phyloP scores from a whole-genome alignment of 2,888 invertebrate species.

The Acronicta psi region DNA sequence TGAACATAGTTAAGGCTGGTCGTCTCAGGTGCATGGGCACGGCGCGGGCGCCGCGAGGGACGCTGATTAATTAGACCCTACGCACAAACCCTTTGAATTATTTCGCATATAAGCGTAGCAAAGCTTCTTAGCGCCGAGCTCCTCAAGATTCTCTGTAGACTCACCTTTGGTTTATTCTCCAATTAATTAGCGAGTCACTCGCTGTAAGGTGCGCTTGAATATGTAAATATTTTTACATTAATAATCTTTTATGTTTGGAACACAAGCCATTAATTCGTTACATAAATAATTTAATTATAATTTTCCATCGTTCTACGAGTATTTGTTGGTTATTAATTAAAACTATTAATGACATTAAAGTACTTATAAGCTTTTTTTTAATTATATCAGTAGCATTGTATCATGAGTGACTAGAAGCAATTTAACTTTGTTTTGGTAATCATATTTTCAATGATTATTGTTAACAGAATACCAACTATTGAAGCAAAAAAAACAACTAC shows the following conservation, averaged over 20 bases:
- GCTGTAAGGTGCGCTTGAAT: slow-evolving; percentile 7
- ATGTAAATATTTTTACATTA: slow-evolving; percentile 23
- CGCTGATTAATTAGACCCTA: slow-evolving; percentile 79
- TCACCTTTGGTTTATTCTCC: slow-evolving; percentile 68
- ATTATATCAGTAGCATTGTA: too few relatives aligned
- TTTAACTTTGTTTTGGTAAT: too few relatives aligned
- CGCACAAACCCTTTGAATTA: slow-evolving; percentile 77
- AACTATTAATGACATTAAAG: too few relatives aligned
- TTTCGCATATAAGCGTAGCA: slow-evolving; percentile 70
- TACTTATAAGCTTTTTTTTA: too few relatives aligned
- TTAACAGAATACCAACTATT: too few relatives aligned
- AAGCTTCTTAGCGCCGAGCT: slow-evolving; percentile 75
- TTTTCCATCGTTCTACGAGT: too few relatives aligned
- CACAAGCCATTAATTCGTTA: not conserved
- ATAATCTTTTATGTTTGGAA: slow-evolving; percentile 11
- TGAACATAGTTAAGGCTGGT: slow-evolving; percentile 64
- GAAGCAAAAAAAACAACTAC: too few relatives aligned
- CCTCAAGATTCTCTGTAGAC: slow-evolving; percentile 65
- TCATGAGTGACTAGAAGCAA: too few relatives aligned
- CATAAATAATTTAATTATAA: too few relatives aligned
- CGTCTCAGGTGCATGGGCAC: slow-evolving; percentile 71
- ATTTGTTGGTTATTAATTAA: too few relatives aligned
- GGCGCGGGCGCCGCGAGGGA: slow-evolving; percentile 64
- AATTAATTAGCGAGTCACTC: slow-evolving; percentile 67
- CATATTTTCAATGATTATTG: too few relatives aligned